Base-by-base conservation (phyloP, 2,797 vertebrate genomes). In the Gymnothorax reevesii region DNA sequence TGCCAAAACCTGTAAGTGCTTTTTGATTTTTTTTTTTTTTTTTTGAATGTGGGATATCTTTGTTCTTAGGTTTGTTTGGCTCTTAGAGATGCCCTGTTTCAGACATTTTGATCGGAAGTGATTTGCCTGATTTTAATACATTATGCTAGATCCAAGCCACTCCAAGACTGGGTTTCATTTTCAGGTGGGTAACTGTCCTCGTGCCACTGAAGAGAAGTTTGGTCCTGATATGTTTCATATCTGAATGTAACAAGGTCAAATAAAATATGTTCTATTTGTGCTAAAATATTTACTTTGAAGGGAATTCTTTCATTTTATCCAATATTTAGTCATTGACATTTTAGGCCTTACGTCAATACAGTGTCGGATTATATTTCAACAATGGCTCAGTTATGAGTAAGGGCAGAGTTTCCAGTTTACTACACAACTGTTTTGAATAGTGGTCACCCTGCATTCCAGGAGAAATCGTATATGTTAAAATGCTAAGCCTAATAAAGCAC, bases 1-100 rank as follows among this genome's bases (percentile, higher is more conserved):
- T 77, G 73, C 73, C 73, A 52, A 77, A 77, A 77, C 73, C 73
- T 77, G 73, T 77, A 77, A 77, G 73, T 77, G 73, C 13, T 27
- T 12, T 73, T 73, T 12, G 10, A 13, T 42, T 27, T 69, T 20
- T 64, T 4, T 15, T 64, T 15, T 69, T 69, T 42, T 73, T 73
- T 73, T 42, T 77, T 77, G 33, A 15, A 27, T 27, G 33, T 73
- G 20, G 13, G 4, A 42, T 42, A 3, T 73, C 27, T 73, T 3
- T 42, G 33, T 73, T 73, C 25, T 33, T 12, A 27, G 12, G 13
- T 73, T 25, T 25, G 10, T 27, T 27, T 27, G 13, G 3, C 27
- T 42, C 73, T n/a, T 33, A 17, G 42, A 52, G 4, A 49, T 73
- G 69, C 27, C 27, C 10, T 7, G 69, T 73, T 10, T 73, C 25